Percentiles rank a stretch among this genome's conserved stretches.
These are phyloP conservation scores for Pemphigus obesinymphae DNA, from an alignment of 1,140 invertebrate genomes.

Conservation along the genomic window DNA sequence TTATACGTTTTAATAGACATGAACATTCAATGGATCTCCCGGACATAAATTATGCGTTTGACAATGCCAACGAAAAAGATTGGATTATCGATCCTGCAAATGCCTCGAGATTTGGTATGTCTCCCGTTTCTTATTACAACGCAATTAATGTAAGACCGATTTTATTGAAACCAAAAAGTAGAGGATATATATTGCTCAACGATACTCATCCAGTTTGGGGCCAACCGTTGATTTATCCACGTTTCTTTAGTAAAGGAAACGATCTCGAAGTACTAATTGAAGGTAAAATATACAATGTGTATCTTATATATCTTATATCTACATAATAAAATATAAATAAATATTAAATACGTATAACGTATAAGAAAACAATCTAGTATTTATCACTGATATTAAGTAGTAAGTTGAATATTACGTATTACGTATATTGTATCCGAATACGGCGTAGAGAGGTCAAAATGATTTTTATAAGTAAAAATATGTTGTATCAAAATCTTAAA, in stretches of 20 bases:
- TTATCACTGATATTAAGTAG: too few relatives aligned
- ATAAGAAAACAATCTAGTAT: too few relatives aligned
- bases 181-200: constrained; percentile 53
- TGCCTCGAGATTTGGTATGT: constrained; percentile 47
- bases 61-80: constrained; percentile 51
- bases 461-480: too few relatives aligned
- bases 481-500: too few relatives aligned
- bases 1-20: constrained; percentile 38
- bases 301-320: not conserved
- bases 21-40: constrained; percentile 51
- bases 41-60: constrained; percentile 63
- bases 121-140: constrained; percentile 48
- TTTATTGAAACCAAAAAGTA: constrained; percentile 54
- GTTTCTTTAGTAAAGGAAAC: constrained; percentile 50
- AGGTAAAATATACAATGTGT: constrained; percentile 42
- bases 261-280: constrained; percentile 45
- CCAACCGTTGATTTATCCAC: constrained; percentile 59
- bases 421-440: too few relatives aligned
- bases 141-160: constrained; percentile 50
- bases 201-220: constrained; percentile 55
- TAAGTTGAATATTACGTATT: too few relatives aligned
- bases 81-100: constrained; percentile 49
- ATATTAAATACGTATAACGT: too few relatives aligned
- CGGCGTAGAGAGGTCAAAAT: too few relatives aligned
- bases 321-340: not conserved